Percentiles rank a stretch among this genome's conserved stretches.
Conservation (phyloP, 53 echinoderm and acorn worm genomes). For the Echinarachnius parma region DNA sequence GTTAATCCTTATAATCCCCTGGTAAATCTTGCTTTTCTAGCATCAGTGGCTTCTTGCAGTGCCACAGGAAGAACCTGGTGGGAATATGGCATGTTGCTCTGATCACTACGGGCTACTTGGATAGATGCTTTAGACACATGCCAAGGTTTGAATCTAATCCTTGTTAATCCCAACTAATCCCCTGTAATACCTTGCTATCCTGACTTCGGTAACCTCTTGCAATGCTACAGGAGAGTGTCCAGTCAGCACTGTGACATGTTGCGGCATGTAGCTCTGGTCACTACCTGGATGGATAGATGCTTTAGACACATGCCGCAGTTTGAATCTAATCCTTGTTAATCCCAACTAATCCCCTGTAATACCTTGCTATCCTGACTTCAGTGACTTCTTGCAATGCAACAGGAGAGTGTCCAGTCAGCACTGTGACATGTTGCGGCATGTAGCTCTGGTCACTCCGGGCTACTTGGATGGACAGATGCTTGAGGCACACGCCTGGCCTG, state of each 20-base stretch:
- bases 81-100: background rate
- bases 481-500: conserved; percentile 79
- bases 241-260: conserved; percentile 11
- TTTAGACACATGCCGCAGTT: background rate
- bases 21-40: background rate
- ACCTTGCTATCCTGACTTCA: conserved; percentile 83
- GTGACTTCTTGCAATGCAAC: conserved; percentile 71
- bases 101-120: background rate
- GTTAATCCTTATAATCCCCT: no score
- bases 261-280: conserved; percentile 1
- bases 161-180: no score
- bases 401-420: conserved; percentile 66
- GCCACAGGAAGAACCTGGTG: background rate
- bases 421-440: conserved; percentile 89
- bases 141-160: background rate
- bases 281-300: background rate
- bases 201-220: background rate
- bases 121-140: background rate
- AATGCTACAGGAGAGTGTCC: conserved; percentile 46
- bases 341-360: no score
- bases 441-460: conserved; percentile 95
- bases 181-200: background rate
- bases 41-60: background rate
- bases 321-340: conserved; percentile 69
- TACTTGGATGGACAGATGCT: conserved; percentile 78